Percentiles rank a stretch among this genome's conserved stretches.
These are phyloP conservation scores for Endomychus coccineus DNA, from an alignment of 2,888 invertebrate species.

Conservation along the genomic window DNA sequence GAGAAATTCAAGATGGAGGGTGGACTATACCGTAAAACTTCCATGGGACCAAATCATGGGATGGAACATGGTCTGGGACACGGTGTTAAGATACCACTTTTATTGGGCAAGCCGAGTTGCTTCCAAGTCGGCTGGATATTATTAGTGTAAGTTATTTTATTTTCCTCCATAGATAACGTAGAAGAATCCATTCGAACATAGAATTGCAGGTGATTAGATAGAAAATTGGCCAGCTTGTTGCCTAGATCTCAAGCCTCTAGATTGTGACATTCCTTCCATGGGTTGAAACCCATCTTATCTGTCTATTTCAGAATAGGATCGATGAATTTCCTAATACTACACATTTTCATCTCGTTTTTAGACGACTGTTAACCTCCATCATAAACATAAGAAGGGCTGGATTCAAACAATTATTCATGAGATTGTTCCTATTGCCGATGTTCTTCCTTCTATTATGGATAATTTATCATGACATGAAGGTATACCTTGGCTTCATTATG, in stretches of 20 bases:
- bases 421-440: slow-evolving; percentile 66
- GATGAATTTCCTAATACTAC: too few relatives aligned
- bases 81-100: slow-evolving; percentile 62
- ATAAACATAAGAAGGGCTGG: slow-evolving; percentile 72
- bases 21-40: slow-evolving; percentile 60
- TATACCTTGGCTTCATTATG: slow-evolving; percentile 29
- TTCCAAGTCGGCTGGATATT: slow-evolving; percentile 61
- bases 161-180: slow-evolving; percentile 1
- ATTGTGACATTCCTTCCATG: too few relatives aligned
- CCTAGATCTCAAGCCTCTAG: too few relatives aligned
- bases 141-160: slow-evolving; percentile 49
- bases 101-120: slow-evolving; percentile 66
- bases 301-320: too few relatives aligned
- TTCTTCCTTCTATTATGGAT: slow-evolving; percentile 72
- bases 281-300: too few relatives aligned
- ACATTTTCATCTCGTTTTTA: too few relatives aligned
- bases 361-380: slow-evolving; percentile 69
- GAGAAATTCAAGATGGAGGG: slow-evolving; percentile 88
- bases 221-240: too few relatives aligned
- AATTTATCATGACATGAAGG: slow-evolving; percentile 64
- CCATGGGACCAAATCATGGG: slow-evolving; percentile 49
- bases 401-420: slow-evolving; percentile 65
- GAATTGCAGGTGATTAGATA: too few relatives aligned
- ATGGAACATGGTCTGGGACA: slow-evolving; percentile 46
- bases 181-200: not conserved